Base-by-base conservation (phyloP, 2,888 invertebrate genomes). In the Macropis europaea region DNA sequence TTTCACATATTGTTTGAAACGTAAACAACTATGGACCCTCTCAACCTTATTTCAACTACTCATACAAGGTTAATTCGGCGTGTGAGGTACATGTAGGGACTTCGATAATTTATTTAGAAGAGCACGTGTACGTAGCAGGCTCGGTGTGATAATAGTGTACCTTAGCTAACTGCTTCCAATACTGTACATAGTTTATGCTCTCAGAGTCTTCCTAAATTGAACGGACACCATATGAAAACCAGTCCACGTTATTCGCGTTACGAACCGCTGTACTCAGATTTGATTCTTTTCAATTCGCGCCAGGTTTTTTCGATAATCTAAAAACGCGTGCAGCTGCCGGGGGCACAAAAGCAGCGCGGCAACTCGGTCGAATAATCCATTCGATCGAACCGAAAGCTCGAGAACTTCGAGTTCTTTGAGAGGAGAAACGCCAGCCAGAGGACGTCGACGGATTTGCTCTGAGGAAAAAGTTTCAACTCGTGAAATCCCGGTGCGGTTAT, bases 401-500 rank as follows among this genome's bases (percentile, higher is more conserved):
- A 74, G n/a, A 75, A 72, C 75, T 73, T 54, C 38, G 61, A 66
- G 40, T 68, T 67, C 61, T 56, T 48, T 42, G 43, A 43, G 30
- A 53, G n/a, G 60, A 48, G 68, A 28, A 38, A 54, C 70, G 53
- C 64, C 40, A 53, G 36, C 38, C 42, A n/a, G 63, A 63, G 71
- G 66, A 74, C 63, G 73, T 53, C 68, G 68, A 64, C 74, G 81
- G 81, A 80, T 80, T 80, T 75, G 77, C 79, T 80, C 72, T 48
- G 40, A 59, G 68, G 68, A 75, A 80, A 80, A 80, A 80, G 81
- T 80, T 80, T 80, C 75, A 73, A 79, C 75, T 75, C 67, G 72
- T 67, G 81, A 80, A 80, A 80, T 80, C 79, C 77, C 80, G 60
- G 75, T 63, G 81, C 77, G 70, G 79, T 80, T 80, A 80, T 80